Conservation (phyloP, 35 echinoderm and acorn worm genomes). For the Diadema setosum region DNA sequence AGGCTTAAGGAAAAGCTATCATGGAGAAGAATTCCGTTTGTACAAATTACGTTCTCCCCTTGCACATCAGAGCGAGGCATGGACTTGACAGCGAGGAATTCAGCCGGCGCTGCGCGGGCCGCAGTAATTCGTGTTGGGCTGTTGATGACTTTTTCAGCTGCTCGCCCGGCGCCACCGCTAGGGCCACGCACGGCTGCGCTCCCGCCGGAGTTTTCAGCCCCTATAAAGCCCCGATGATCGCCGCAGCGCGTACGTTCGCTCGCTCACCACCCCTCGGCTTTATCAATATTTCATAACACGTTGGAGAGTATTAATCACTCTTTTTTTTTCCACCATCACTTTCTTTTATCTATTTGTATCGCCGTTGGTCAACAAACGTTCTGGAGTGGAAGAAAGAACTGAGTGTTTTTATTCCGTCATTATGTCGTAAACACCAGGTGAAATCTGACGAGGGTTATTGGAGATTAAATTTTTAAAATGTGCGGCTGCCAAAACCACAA, state of each 20-base stretch:
- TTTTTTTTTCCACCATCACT: too few relatives aligned
- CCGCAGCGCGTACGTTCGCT: not conserved
- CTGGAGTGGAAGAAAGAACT: not conserved
- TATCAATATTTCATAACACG: not conserved
- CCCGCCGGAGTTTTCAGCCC: not conserved
- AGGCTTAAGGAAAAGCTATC: not conserved
- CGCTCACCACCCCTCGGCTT: not conserved
- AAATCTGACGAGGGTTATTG: not conserved
- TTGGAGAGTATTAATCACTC: not conserved
- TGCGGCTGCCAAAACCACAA: too few relatives aligned
- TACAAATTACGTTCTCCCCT: not conserved
- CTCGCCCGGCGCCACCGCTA: not conserved
- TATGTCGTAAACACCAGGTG: not conserved
- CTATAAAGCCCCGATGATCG: not conserved
- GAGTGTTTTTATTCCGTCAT: not conserved
- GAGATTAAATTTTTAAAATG: too few relatives aligned
- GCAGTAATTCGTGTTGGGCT: not conserved
- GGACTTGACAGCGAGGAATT: not conserved
- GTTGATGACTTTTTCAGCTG: slow-evolving; percentile 2
- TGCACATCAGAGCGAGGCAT: not conserved
- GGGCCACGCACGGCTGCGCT: not conserved
- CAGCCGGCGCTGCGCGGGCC: not conserved
- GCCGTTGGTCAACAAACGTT: not conserved
- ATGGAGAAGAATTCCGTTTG: not conserved
- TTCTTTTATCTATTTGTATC: too few relatives aligned